Evolutionary conservation across 2,888 invertebrate genomes (phyloP), one percentile per base, ranked within the genome.

Genomic region (Litoditis marina): DNA sequence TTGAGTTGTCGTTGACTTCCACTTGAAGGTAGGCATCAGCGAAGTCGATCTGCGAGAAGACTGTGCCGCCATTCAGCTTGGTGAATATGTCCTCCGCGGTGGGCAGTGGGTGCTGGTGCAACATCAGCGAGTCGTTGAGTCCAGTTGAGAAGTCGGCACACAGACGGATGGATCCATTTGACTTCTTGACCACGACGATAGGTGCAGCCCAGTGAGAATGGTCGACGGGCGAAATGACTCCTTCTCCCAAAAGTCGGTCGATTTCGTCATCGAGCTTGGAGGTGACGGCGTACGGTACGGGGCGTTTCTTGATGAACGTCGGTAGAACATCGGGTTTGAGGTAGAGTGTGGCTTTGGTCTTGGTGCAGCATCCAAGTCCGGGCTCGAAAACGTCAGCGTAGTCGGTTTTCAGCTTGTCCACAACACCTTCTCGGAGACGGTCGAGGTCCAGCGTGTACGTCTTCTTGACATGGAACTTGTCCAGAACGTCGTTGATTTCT

Each of bases 1-100:
- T 55, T 6, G 66, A 63, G 0, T 76, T 64, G 2, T 67, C 64
- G 27, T 64, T 63, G 11, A 78, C 27, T 51, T 65, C 60, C 5
- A 78, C 30, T 74, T n/a, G 76, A n/a, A 61, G 34, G 34, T 71
- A 78, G 0, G 76, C 75, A 34, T 74, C 73, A 0, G 55, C 44
- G 19, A 78, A 49, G 39, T 78, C 78, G 19, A 77, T 36, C 30
- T 68, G 60, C 0, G 68, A 60, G 54, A 76, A 78, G 11, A n/a
- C 44, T 7, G 6, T 31, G 2, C 68, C 67, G 28, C 72, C 75
- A 42, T 66, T 70, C 1, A 77, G 46, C 16, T 32, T 47, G 4
- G 47, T 34, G 56, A 68, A 71, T 6, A 77, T 49, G 25, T 72
- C 66, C 7, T 78, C 76, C 4, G 68, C 55, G 0, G 39, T 47